Evolutionary conservation across 2,888 invertebrate species (phyloP).

Genomic region (Chirona hameri): DNA sequence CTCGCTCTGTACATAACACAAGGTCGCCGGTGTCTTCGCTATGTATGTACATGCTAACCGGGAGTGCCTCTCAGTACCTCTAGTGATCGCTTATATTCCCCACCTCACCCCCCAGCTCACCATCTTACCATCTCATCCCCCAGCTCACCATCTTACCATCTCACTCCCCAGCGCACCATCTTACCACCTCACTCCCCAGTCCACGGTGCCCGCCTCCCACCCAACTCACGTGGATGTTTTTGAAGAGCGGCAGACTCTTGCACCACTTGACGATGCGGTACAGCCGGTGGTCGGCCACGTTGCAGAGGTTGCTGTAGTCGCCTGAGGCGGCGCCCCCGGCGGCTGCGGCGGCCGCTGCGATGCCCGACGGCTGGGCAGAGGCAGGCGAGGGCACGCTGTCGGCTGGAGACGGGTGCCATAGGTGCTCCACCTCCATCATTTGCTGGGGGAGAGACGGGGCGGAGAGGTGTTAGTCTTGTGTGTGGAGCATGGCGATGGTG

Average conservation of each 20-base stretch:
- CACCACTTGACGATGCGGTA: constrained; percentile 99
- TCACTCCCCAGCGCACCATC: no score
- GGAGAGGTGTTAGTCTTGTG: no score
- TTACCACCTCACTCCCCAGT: not conserved
- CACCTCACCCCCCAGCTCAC: no score
- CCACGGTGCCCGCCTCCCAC: not conserved
- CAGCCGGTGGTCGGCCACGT: constrained; percentile 89
- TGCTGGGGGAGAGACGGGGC: constrained; percentile 56
- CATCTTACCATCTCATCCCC: not conserved
- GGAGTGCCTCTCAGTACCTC: no score
- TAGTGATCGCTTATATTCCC: no score
- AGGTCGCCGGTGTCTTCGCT: no score
- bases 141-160: not conserved
- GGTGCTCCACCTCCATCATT: constrained; percentile 93
- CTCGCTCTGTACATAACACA: no score
- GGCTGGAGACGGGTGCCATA: constrained; percentile 70
- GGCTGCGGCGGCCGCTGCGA: constrained; percentile 45
- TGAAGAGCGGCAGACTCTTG: constrained; percentile 92
- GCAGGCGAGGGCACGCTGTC: constrained; percentile 46
- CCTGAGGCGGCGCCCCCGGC: constrained; percentile 67
- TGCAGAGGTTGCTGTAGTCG: constrained; percentile 70
- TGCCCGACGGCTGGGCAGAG: constrained; percentile 41
- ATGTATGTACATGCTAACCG: no score
- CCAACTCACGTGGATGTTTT: constrained; percentile 80
- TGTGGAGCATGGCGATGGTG: no score